Evolutionary conservation across 2,797 vertebrate species (phyloP), one percentile per base, ranked within the genome.

Genomic region (Acrossocheilus wenchowensis): DNA sequence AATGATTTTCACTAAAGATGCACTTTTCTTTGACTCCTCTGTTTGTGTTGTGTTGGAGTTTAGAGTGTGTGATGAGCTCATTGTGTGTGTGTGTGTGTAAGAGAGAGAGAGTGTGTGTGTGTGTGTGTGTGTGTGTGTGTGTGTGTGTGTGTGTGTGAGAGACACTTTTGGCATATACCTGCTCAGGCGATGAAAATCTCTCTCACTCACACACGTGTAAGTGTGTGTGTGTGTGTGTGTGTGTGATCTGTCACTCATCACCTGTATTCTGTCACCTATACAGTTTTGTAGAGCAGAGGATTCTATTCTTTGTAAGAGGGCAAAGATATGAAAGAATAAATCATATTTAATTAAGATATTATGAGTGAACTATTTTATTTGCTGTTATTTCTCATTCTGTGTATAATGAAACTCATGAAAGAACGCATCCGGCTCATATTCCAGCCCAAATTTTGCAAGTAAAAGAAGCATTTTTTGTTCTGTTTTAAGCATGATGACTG

Each of bases 291-390:
- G 93, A 92, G 89, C 90, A 94, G 30, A 50, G 72, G 92, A 93
- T 93, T 95, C 92, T 94, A 93, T 94, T 93, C 90, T 93, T 94
- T 94, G 93, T 94, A 93, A 92, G 94, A 92, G 92, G 93, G 93
- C 91, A 91, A 93, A 93, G 92, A 93, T 89, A 88, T 93, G 90
- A 87, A 88, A 94, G 91, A 95, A 95, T 94, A 95, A 95, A 94
- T 87, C 89, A 93, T 94, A 95, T 95, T 95, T 95, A 95, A 95
- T 94, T 92, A 94, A 92, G 91, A 71, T 85, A 36, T 88, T 52
- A 71, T 75, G 72, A 83, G 68, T 81, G 41, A 6, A n/a, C 2
- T 39, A 39, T 80, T 43, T n/a, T 54, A 60, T 71, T 66, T 90
- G 85, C 14, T 82, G 21, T 87, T 84, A 10, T 82, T 57, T 82